Evolutionary conservation across 1,140 invertebrate genomes (phyloP), one percentile per base, ranked within the genome.

Genomic region (Eriocheir sinensis): DNA sequence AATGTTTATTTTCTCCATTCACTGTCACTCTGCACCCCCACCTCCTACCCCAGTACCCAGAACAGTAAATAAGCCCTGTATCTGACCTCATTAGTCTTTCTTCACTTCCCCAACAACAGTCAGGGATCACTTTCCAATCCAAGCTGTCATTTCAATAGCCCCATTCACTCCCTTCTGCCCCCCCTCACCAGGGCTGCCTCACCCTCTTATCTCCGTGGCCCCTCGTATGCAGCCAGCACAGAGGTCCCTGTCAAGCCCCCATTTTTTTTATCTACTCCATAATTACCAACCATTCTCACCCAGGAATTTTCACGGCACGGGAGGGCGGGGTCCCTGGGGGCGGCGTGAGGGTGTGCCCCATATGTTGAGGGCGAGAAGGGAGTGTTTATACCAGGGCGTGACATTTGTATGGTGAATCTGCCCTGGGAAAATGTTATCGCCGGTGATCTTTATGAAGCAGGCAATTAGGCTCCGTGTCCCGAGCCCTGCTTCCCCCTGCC

Each of bases 391-490:
- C 83, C 27, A 41, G 3, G 32, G 83, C 8, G 27, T 36, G 83
- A 27, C 38, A 32, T 17, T 41, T 21, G 30, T 44, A 89, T 12
- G 44, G 27, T 41, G 30, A 89, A 48, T 27, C 12, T 44, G 15
- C 40, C 40, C 38, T 53, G 30, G 15, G 3, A 89, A 90, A 30
- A 60, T 60, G 30, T 90, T 40, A 53, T 60, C 30, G 44, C 44
- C 44, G 36, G 9, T 53, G 89, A 53, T 53, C 34, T 79, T n/a
- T 53, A 34, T 38, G 40, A n/a, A 41, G 38, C 40, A 92, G 91
- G 79, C 91, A 38, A 83, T 83, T 83, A 36, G 32, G 21, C 89
- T 79, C 48, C n/a, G 44, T 60, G 30, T 32, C 89, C 72, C 34
- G 53, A 36, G 89, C 9, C 91, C 79, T 30, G 40, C 8, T 21